These are phyloP conservation scores for Amphimallon solstitiale DNA, from an alignment of 2,888 invertebrate genomes.

Conservation along the genomic window DNA sequence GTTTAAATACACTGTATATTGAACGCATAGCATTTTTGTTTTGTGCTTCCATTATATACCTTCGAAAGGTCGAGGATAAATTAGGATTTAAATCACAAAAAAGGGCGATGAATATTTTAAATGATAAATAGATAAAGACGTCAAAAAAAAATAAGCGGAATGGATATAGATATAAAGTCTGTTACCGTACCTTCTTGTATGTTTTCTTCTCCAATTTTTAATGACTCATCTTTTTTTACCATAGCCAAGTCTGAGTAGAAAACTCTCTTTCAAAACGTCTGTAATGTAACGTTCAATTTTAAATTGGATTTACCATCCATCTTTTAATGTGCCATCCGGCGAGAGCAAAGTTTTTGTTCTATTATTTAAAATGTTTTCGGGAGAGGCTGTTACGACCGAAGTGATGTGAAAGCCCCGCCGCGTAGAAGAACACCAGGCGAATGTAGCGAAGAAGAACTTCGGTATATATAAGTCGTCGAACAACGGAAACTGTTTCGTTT, in stretches of 20 bases:
- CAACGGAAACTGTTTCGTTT: conserved; percentile 32
- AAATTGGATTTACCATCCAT: conserved; percentile 31
- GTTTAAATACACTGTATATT: too few relatives aligned
- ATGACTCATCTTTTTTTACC: background rate
- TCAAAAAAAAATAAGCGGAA: background rate
- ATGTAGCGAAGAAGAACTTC: conserved; percentile 13
- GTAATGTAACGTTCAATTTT: conserved; percentile 24
- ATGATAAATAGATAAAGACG: background rate
- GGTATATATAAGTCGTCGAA: conserved; percentile 10
- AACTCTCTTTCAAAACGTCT: conserved; percentile 4
- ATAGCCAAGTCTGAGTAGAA: background rate
- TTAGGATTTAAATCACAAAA: background rate
- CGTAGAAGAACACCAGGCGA: conserved; percentile 7
- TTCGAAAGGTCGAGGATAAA: too few relatives aligned
- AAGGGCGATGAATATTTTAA: background rate
- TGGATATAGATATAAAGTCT: background rate
- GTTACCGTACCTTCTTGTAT: background rate
- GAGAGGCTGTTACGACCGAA: conserved; percentile 8
- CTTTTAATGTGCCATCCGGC: conserved; percentile 25
- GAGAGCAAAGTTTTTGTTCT: conserved; percentile 33
- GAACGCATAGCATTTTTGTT: too few relatives aligned
- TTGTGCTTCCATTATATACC: too few relatives aligned
- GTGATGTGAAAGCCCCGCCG: conserved; percentile 15
- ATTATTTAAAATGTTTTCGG: conserved; percentile 36
- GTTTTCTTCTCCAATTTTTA: background rate